Evolutionary conservation across 2,888 invertebrate genomes (phyloP), one percentile per base, ranked within the genome.

Genomic region (Saturnia pavonia): DNA sequence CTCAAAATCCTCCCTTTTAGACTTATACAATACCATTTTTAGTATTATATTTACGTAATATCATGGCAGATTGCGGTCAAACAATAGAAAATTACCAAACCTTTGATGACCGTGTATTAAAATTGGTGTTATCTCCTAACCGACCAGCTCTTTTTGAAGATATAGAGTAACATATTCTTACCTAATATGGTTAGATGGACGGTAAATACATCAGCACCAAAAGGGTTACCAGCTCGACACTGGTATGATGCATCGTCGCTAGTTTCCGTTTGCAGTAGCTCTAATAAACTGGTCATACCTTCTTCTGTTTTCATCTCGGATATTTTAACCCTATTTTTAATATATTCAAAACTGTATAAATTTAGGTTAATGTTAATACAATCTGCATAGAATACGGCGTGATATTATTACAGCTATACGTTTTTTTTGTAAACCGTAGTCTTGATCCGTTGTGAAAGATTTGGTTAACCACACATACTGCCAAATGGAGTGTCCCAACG

Each of bases 191-290:
- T 92, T 16, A 94, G 87, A 70, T 89, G 78, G 0, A 92, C 90
- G 57, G 85, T 91, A 72, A 86, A 93, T 1, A 91, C 86, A 54
- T 93, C 93, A 25, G 93, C 92, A 60, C 94, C 94, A 70, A 88
- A 94, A 0, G 94, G 93, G 71, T 94, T 94, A 0, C 92, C 92
- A 27, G 94, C 94, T 76, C 92, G 87, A 72, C 94, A 94, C 73
- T 94, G 92, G 73, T 94, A 94, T 60, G 92, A 74, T 0, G 94
- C 94, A 57, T 90, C 93, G 68, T 94, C 94, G 54, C 83, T 89
- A 0, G 91, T 86, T 68, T 94, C 93, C 0, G 94, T 90, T 73
- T 93, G 94, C 9, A 93, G 69, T 8, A 94, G 70, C 70, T 94
- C 91, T 27, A 94, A 72, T 11, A 88, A 83, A 71, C 90, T 94